Conservation (phyloP, 2,113 vertebrate genomes). For the Pelusios castaneus region DNA sequence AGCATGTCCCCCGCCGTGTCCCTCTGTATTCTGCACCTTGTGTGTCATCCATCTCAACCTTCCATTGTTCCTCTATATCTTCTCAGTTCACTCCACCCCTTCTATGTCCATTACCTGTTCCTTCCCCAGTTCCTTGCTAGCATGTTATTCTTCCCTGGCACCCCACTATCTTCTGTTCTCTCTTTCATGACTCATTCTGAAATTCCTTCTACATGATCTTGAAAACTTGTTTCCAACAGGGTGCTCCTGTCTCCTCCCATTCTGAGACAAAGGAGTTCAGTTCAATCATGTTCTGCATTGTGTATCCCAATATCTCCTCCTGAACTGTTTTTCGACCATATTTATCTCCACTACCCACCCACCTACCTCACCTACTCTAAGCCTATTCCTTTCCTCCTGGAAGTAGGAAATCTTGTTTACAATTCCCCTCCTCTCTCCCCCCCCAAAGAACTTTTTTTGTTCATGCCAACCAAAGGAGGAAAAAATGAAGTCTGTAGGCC, state of each 20-base stretch:
- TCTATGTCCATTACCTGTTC: background rate
- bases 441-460: background rate
- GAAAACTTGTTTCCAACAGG: background rate
- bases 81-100: background rate
- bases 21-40: background rate
- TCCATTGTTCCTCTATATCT: background rate
- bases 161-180: background rate
- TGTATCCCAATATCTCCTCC: background rate
- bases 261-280: background rate
- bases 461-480: background rate
- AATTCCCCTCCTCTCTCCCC: accelerated
- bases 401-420: background rate
- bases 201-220: background rate
- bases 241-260: background rate
- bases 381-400: background rate
- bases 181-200: background rate
- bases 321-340: background rate
- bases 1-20: background rate
- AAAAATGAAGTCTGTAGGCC: accelerated
- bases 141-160: background rate
- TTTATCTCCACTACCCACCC: background rate
- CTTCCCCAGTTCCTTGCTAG: background rate
- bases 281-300: background rate
- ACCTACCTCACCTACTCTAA: too few relatives aligned
- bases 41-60: background rate